A percentile compares a stretch with the other conserved stretches of the same genome.
Evolutionary conservation across 2,888 invertebrate genomes (phyloP).

Genomic region (Lasioglossum vierecki): DNA sequence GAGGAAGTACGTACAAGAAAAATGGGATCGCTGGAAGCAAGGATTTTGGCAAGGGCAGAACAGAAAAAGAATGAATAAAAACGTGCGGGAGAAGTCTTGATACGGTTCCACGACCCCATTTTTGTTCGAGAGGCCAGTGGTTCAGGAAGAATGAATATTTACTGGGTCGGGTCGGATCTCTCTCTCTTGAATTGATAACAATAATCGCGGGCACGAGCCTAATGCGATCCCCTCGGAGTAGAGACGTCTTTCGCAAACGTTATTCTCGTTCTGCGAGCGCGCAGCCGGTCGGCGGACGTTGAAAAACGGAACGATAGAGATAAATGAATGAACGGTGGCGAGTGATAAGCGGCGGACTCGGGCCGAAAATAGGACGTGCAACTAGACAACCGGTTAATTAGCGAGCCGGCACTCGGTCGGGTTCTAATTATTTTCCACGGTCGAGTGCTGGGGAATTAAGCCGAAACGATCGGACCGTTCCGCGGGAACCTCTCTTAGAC

Average conservation of each 20-base stretch:
- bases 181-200: background rate
- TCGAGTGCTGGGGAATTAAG: slow-evolving; percentile 26
- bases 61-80: background rate
- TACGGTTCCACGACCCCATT: background rate
- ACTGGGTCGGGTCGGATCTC: background rate
- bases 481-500: slow-evolving; percentile 12
- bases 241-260: background rate
- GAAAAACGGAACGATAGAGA: slow-evolving; percentile 15
- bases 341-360: background rate
- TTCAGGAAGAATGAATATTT: background rate
- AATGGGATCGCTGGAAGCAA: background rate
- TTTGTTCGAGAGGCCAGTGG: background rate
- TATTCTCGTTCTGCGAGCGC: background rate
- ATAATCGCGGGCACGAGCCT: background rate
- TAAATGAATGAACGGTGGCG: slow-evolving; percentile 17
- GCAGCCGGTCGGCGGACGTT: slow-evolving; percentile 1
- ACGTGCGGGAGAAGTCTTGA: background rate
- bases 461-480: slow-evolving; percentile 2
- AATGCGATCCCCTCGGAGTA: background rate
- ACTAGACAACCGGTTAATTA: slow-evolving; percentile 32
- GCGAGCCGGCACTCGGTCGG: background rate
- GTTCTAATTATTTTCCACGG: slow-evolving; percentile 34
- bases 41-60: background rate
- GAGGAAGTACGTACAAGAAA: background rate
- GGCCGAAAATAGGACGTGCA: slow-evolving; percentile 29